Conservation (phyloP, 30 jellyfish, hydroid and myxozoan species). For the Turritopsis dohrnii region DNA sequence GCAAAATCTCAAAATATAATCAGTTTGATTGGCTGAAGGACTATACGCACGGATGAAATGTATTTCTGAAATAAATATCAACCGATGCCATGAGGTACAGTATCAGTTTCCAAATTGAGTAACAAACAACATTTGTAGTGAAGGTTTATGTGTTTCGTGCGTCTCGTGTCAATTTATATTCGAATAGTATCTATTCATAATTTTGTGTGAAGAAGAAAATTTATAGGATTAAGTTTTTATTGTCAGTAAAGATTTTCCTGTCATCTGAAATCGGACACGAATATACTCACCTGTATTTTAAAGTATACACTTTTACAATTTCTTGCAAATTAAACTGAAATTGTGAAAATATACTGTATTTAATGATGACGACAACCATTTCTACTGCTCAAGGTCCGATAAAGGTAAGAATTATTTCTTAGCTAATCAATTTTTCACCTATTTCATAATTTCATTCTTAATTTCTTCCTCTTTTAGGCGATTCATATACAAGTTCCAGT, state of each 20-base stretch:
- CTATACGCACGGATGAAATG: neutral
- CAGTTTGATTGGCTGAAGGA: neutral
- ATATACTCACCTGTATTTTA: neutral
- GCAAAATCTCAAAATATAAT: neutral
- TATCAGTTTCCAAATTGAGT: neutral
- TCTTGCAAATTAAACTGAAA: neutral
- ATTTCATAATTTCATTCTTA: neutral
- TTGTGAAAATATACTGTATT: neutral
- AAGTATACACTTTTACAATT: neutral
- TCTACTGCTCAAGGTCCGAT: conserved; percentile 32
- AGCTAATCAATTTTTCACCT: too few species aligned
- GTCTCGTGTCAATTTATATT: neutral
- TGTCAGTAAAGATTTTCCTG: neutral
- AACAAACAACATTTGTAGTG: neutral
- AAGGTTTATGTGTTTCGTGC: neutral
- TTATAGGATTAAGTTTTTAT: neutral
- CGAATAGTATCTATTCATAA: neutral
- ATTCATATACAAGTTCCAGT: conserved; percentile 97
- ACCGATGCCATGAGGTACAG: neutral
- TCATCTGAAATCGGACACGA: neutral
- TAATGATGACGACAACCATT: conserved; percentile 6
- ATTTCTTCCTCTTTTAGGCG: conserved; percentile 50
- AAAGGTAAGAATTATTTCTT: conserved; percentile 23
- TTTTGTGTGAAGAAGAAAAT: neutral
- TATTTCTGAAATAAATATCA: neutral